Evolutionary conservation across 2,888 invertebrate species (phyloP).

Genomic region (Dryadula phaetusa): DNA sequence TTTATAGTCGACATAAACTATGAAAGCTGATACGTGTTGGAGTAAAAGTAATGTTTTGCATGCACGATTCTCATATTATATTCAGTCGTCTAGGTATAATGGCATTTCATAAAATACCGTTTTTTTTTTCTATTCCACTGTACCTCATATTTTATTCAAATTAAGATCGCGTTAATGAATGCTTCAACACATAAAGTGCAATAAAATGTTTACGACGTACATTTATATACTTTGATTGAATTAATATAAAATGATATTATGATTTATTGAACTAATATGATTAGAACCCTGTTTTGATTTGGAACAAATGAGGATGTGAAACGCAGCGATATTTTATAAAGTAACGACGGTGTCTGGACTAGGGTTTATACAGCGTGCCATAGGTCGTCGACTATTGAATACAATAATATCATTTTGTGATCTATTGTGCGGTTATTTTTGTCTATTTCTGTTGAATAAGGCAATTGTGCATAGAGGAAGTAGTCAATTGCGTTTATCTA

Average conservation of each 20-base stretch:
- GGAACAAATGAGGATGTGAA: constrained; percentile 2
- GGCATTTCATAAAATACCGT: constrained; percentile 27
- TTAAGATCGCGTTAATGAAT: constrained; percentile 31
- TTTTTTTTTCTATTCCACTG: constrained; percentile 21
- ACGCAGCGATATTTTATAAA: constrained; percentile 7
- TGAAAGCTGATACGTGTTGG: constrained; percentile 30
- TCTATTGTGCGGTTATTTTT: constrained; percentile 69
- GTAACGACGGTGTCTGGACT: constrained; percentile 6
- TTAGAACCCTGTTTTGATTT: constrained; percentile 11
- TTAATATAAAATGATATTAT: constrained; percentile 16
- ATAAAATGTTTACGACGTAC: constrained; percentile 30
- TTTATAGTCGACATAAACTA: constrained; percentile 25
- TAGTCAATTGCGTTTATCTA: constrained; percentile 59
- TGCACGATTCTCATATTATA: constrained; percentile 21
- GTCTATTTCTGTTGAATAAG: constrained; percentile 70
- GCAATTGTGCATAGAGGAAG: constrained; percentile 73
- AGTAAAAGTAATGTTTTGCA: constrained; percentile 22
- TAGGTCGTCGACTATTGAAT: constrained; percentile 35
- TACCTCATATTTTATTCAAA: constrained; percentile 34
- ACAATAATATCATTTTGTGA: constrained; percentile 54
- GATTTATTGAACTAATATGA: constrained; percentile 9
- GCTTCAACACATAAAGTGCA: constrained; percentile 31
- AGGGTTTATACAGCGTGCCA: constrained; percentile 18
- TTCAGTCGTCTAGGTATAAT: constrained; percentile 25
- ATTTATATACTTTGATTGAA: constrained; percentile 21